These are phyloP conservation scores for Centropus bengalensis DNA, from an alignment of 2,113 vertebrate genomes.

Conservation along the genomic window DNA sequence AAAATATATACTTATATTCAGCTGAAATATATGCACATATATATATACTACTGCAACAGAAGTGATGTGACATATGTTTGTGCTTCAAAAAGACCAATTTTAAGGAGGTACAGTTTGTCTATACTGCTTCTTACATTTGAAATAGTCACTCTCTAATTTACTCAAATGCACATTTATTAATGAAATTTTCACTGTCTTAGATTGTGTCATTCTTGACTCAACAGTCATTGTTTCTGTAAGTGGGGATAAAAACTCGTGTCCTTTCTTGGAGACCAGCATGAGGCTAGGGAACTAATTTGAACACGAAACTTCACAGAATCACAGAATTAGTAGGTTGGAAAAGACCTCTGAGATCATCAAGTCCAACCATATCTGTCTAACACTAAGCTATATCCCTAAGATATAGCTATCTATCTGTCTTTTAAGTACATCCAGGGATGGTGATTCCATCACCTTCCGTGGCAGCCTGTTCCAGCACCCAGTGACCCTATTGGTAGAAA, in stretches of 20 bases:
- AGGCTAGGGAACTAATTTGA: not conserved
- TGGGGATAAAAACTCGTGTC: not conserved
- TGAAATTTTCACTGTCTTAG: not conserved
- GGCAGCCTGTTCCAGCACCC: no score
- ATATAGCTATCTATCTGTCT: no score
- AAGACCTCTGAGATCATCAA: no score
- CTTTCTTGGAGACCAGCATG: not conserved
- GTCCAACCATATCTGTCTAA: no score
- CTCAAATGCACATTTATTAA: not conserved
- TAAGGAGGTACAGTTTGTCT: not conserved
- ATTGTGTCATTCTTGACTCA: not conserved
- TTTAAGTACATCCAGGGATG: no score
- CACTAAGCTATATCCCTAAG: no score
- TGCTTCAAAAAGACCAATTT: not conserved
- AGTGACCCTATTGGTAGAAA: no score
- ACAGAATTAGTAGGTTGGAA: no score
- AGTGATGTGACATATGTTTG: not conserved
- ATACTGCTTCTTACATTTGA: not conserved
- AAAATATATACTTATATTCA: not conserved
- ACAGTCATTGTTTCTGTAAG: not conserved
- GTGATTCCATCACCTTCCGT: no score
- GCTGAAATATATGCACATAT: not conserved
- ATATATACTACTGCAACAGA: not conserved
- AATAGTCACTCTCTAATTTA: not conserved
- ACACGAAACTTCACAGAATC: not conserved